Base-by-base conservation (phyloP, 64 coral and sea anemone genomes). In the Catalaphyllia jardinei region DNA sequence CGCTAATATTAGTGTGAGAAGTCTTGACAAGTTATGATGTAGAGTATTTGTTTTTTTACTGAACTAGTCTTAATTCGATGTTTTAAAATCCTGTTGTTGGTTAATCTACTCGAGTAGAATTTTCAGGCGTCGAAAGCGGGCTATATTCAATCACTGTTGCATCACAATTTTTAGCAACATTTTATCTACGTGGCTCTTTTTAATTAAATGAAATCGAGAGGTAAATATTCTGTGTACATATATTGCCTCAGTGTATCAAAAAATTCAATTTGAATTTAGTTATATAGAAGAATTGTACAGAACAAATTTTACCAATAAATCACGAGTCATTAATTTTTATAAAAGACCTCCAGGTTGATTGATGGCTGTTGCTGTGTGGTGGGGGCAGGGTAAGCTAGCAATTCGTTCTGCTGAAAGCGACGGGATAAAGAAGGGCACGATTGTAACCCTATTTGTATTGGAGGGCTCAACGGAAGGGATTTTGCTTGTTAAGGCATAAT, bases 281-380 rank as follows among this genome's bases (percentile, higher is more conserved):
- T 29, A 79, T 18, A 24, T 79, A 46, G 42, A 46, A 59, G 31
- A 83, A 67, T 83, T 83, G 80, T 83, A 83, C 62, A 69, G 80
- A 67, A 82, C 59, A 31, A 67, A 83, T 83, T 83, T 65, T 29
- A 49, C 14, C 9, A 83, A 82, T 82, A 82, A 82, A 82, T 82
- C 6, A 35, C 5, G 55, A 35, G 5, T 62, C 61, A 33, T 64
- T 25, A 82, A 82, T 64, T 82, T 65, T 65, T 65, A 65, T 4
- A 65, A 20, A 65, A 65, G 62, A 65, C 9, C 17, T 65, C 17
- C 18, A 20, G 62, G 19, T 17, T 15, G 17, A 16, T 20, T 39
- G n/a, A n/a, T 35, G 33, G 6, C 42, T 46, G 42, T 8, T 46
- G 42, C 5, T 2, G 42, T 46, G 7, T 46, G 4, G 42, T 65